Conservation (phyloP, 2,113 vertebrate species). For the Ciconia boyciana region DNA sequence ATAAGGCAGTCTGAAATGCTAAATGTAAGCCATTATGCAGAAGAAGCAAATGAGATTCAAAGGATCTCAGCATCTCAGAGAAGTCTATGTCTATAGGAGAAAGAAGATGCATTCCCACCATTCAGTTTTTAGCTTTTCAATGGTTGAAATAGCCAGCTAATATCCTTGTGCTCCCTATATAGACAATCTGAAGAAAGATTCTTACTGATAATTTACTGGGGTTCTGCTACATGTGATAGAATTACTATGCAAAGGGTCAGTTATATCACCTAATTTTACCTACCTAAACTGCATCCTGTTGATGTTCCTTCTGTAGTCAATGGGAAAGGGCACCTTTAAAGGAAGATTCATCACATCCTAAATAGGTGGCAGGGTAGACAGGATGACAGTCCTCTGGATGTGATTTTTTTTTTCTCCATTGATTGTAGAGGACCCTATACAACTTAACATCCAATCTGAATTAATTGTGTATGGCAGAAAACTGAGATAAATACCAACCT, state of each 20-base stretch:
- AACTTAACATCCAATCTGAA: background rate
- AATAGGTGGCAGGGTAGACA: background rate
- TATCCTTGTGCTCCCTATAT: background rate
- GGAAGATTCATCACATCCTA: background rate
- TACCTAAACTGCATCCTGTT: background rate
- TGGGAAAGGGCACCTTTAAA: background rate
- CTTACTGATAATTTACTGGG: background rate
- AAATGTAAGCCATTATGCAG: background rate
- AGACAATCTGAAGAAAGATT: background rate
- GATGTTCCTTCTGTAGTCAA: background rate
- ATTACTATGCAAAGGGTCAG: background rate
- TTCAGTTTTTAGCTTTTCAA: background rate
- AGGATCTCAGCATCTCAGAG: background rate
- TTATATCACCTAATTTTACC: background rate
- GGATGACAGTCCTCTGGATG: background rate
- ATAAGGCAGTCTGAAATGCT: background rate
- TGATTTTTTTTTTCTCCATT: rapidly evolving
- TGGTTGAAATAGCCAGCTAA: background rate
- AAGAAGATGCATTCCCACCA: background rate
- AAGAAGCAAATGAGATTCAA: background rate
- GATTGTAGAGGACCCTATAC: background rate
- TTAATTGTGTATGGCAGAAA: background rate
- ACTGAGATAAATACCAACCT: background rate
- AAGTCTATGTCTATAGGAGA: background rate
- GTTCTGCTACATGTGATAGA: background rate